Conservation (phyloP, 2,797 vertebrate species). For the Simalia tracyae region DNA sequence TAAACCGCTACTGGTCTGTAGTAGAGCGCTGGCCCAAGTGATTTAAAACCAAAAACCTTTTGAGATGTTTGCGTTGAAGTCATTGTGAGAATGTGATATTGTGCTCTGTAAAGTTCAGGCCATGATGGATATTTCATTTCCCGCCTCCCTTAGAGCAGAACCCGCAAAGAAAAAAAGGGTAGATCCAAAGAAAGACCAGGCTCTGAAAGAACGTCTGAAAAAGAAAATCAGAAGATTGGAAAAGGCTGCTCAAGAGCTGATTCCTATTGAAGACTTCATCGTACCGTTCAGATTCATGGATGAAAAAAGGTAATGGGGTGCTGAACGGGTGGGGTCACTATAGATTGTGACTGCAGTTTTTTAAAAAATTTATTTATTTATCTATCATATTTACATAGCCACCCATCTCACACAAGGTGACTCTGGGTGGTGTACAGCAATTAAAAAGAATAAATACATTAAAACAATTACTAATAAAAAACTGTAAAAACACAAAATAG, state of each 20-base stretch:
- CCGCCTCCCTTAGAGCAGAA: constrained; percentile 79
- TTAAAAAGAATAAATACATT: too few relatives aligned
- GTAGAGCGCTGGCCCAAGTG: background rate
- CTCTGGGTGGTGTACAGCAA: too few relatives aligned
- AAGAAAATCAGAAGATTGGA: constrained; percentile 89
- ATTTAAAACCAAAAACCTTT: background rate
- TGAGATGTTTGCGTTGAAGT: background rate
- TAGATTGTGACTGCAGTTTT: background rate
- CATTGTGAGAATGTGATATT: background rate
- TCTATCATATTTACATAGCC: too few relatives aligned
- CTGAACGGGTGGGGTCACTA: background rate
- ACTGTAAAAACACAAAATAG: too few relatives aligned
- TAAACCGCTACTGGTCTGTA: too few relatives aligned
- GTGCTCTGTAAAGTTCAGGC: background rate
- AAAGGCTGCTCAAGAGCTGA: constrained; percentile 83
- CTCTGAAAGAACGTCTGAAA: constrained; percentile 85
- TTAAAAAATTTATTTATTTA: background rate
- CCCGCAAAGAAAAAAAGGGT: constrained; percentile 89
- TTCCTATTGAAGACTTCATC: constrained; percentile 92
- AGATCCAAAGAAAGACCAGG: constrained; percentile 83
- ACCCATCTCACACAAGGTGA: too few relatives aligned
- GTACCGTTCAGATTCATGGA: constrained; percentile 79
- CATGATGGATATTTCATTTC: background rate
- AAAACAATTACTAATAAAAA: too few relatives aligned
- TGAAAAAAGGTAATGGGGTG: constrained; percentile 76